These are phyloP conservation scores for Amiota communis DNA, from an alignment of 2,888 invertebrate genomes.

Conservation along the genomic window DNA sequence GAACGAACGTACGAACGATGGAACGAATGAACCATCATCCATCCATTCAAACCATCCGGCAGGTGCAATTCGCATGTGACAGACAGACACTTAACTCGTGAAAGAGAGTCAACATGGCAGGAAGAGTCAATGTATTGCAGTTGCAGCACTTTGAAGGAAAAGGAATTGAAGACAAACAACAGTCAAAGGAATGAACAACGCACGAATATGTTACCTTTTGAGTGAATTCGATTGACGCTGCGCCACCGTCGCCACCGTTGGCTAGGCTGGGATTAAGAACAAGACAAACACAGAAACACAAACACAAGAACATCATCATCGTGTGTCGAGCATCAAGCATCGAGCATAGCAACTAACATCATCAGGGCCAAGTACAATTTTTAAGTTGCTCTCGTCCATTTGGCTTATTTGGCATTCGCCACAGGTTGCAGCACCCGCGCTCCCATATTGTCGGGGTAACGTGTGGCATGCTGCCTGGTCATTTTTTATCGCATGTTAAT, in stretches of 20 bases:
- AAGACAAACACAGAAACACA: constrained; percentile 24
- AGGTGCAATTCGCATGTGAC: constrained; percentile 69
- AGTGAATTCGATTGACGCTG: not conserved
- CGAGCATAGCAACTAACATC: constrained; percentile 21
- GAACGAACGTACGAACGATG: too few species aligned
- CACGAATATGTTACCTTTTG: not conserved
- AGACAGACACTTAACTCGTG: constrained; percentile 64
- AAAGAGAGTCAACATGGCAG: constrained; percentile 37
- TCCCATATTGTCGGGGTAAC: not conserved
- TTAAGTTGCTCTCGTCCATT: not conserved
- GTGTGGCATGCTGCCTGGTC: constrained; percentile 46
- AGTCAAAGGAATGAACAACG: constrained; percentile 21
- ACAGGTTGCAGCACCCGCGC: constrained; percentile 23
- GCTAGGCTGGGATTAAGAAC: constrained; percentile 20
- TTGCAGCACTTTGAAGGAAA: constrained; percentile 38
- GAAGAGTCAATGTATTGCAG: too few species aligned
- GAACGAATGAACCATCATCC: too few species aligned
- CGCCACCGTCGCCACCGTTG: not conserved
- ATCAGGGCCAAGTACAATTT: constrained; percentile 34
- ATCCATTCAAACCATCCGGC: constrained; percentile 63
- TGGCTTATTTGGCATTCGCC: constrained; percentile 34
- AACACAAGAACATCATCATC: not conserved
- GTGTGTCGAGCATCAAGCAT: not conserved
- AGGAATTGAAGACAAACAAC: constrained; percentile 19
- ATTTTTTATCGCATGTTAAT: constrained; percentile 67